Percentiles rank a stretch among this genome's conserved stretches.
phyloP scores from a whole-genome alignment of 2,797 vertebrate species.

The Nyctalus aviator region DNA sequence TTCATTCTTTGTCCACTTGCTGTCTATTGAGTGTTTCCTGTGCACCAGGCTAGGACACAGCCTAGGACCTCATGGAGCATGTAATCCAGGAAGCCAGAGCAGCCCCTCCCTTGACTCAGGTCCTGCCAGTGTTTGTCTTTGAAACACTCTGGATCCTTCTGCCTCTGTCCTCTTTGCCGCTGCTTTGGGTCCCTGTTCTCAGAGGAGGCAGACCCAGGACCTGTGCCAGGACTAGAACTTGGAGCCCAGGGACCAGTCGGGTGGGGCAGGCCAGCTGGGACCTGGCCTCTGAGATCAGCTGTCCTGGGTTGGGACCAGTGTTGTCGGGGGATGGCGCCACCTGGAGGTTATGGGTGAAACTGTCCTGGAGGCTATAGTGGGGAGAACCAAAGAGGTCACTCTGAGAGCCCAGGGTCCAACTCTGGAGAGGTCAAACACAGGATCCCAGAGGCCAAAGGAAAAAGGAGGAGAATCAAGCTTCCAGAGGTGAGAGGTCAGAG shows the following conservation, averaged over 20 bases:
- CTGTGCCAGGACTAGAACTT: not conserved
- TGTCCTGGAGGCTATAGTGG: not conserved
- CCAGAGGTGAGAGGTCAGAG: not conserved
- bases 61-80: rapidly evolving
- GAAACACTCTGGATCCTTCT: not conserved
- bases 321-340: not conserved
- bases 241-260: not conserved
- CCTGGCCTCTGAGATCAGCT: not conserved
- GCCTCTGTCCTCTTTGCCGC: not conserved
- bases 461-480: not conserved
- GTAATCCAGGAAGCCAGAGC: not conserved
- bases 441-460: not conserved
- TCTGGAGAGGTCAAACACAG: not conserved
- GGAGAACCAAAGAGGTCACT: not conserved
- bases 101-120: no score
- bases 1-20: not conserved
- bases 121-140: not conserved
- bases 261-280: no score
- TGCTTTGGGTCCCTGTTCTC: not conserved
- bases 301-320: rapidly evolving
- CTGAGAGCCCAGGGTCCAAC: not conserved
- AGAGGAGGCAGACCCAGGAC: not conserved
- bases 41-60: not conserved
- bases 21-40: not conserved
- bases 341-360: not conserved